Evolutionary conservation across 2,797 vertebrate genomes (phyloP).

Genomic region (Mus caroli): DNA sequence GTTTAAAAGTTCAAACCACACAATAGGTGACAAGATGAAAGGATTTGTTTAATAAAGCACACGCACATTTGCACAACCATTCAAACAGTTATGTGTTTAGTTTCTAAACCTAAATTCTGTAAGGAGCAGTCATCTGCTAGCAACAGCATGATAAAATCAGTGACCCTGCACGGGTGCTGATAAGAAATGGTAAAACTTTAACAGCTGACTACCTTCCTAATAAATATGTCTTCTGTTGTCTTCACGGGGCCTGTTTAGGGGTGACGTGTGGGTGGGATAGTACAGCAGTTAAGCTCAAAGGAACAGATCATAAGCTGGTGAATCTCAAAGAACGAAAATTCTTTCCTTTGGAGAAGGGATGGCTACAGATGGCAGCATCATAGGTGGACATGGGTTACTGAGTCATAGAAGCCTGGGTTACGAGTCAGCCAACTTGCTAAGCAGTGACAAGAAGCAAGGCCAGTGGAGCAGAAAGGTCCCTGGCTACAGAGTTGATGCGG

Average conservation of each 20-base stretch:
- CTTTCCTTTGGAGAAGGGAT: background rate
- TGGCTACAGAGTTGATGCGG: slow-evolving; percentile 1
- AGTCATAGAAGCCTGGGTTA: background rate
- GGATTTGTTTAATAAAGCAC: slow-evolving; percentile 21
- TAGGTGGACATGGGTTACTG: background rate
- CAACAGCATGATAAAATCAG: background rate
- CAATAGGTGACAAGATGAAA: slow-evolving; percentile 32
- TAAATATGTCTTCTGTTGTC: background rate
- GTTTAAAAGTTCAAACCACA: slow-evolving; percentile 25
- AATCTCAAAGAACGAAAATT: background rate
- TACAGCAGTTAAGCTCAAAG: background rate
- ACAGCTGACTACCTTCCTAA: slow-evolving; percentile 45
- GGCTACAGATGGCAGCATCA: background rate
- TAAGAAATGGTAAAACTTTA: slow-evolving; percentile 39
- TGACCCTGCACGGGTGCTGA: slow-evolving; percentile 19
- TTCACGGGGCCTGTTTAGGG: slow-evolving; percentile 7
- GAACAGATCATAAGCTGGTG: background rate
- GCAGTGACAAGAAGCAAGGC: slow-evolving; percentile 44
- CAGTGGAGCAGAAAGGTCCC: slow-evolving; percentile 56
- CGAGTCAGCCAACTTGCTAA: slow-evolving; percentile 69
- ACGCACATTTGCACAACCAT: background rate
- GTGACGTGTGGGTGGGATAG: background rate
- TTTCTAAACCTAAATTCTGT: slow-evolving; percentile 37
- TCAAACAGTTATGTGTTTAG: background rate
- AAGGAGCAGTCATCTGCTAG: background rate